phyloP scores from a whole-genome alignment of 2,797 vertebrate genomes.

The Anguilla megastoma region DNA sequence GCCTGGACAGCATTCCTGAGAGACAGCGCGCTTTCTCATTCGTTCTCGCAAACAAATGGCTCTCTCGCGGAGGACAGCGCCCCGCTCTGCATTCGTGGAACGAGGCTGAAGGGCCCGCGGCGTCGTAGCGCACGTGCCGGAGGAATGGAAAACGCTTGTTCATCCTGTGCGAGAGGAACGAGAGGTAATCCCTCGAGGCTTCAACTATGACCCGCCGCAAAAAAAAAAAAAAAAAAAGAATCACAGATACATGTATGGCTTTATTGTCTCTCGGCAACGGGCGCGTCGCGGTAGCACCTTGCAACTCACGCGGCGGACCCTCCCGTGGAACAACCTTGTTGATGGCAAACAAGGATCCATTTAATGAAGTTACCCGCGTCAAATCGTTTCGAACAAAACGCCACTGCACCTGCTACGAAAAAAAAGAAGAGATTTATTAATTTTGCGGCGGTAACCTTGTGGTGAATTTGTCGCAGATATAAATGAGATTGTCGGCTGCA shows the following conservation, averaged over 20 bases:
- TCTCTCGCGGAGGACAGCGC: not conserved
- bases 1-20: not conserved
- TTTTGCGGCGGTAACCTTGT: not conserved
- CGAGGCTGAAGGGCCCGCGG: not conserved
- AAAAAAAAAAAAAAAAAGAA: not conserved
- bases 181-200: not conserved
- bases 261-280: not conserved
- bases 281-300: not conserved
- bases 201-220: not conserved
- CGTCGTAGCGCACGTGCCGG: not conserved
- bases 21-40: not conserved
- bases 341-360: not conserved
- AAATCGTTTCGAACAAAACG: not conserved
- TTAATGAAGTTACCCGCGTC: not conserved
- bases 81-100: not conserved
- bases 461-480: not conserved
- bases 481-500: not conserved
- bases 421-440: not conserved
- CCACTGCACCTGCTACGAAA: not conserved
- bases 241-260: not conserved
- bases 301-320: not conserved
- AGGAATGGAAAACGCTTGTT: not conserved
- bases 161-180: not conserved
- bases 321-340: conserved; percentile 7
- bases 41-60: not conserved